Base-by-base conservation (phyloP, 2,888 invertebrate genomes). In the Ophonus ardosiacus region DNA sequence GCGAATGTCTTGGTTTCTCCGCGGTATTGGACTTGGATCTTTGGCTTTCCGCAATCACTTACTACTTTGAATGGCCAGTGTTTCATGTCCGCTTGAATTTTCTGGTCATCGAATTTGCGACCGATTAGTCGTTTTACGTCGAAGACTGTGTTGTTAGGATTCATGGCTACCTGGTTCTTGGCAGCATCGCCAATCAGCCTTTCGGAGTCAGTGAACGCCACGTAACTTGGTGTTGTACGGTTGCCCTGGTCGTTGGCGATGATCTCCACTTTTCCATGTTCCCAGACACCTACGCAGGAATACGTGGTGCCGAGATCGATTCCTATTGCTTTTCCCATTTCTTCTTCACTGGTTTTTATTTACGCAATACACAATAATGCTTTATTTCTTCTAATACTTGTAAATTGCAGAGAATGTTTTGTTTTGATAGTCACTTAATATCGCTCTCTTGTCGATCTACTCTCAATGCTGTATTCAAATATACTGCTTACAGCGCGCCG, bases 211-310 rank as follows among this genome's bases (percentile, higher is more conserved):
- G 92, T 95, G 90, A 96, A 96, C 24, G 95, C 96, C 84, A 96
- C 95, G 90, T 95, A 95, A 82, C 95, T 95, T 71, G 97, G 97
- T 79, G 97, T 97, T 8, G 97, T 97, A 80, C 97, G 92, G 91
- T 97, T 97, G 86, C 97, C 97, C 91, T 97, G 97, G 90, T 97
- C 97, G 90, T 97, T 97, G 86, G 97, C 96, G 89, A 97, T 97
- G 87, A 96, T 96, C 90, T 97, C 96, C 88, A 96, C 96, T 90
- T 96, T 96, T 84, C 96, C 95, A 89, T 96, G 94, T 89, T 96
- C 95, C 92, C 95, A 97, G 21, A 96, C 96, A 68, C 95, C 96
- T 79, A 96, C 96, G 89, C 96, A 96, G 83, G 97, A 97, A 92
- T 95, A 97, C 15, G 96, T 97, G 81, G 97, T 97, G 81, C 97